These are phyloP conservation scores for Xenentodon cancila DNA, from an alignment of 2,797 vertebrate genomes.

Conservation along the genomic window DNA sequence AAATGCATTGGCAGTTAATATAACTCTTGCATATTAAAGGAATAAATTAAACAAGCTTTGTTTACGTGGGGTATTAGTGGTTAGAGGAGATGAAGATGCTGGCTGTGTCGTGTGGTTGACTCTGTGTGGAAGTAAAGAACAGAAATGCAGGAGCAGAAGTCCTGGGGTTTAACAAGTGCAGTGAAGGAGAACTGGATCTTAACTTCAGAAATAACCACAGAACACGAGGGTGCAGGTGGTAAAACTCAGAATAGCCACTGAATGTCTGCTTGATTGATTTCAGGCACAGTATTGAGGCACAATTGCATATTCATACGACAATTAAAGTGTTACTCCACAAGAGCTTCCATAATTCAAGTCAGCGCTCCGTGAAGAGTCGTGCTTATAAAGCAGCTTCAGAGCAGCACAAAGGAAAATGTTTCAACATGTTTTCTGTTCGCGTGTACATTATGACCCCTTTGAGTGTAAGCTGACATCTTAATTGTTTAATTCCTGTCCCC, in stretches of 20 bases:
- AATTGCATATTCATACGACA: slow-evolving; percentile 78
- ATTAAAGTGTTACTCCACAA: slow-evolving; percentile 65
- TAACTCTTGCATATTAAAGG: slow-evolving; percentile 6
- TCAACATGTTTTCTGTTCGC: slow-evolving; percentile 67
- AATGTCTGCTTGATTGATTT: slow-evolving; percentile 76
- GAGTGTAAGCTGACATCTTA: slow-evolving; percentile 37
- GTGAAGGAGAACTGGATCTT: slow-evolving; percentile 37
- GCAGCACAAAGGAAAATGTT: slow-evolving; percentile 59
- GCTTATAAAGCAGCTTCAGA: slow-evolving; percentile 59
- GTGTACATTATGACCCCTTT: slow-evolving; percentile 45
- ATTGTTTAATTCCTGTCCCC: slow-evolving; percentile 44
- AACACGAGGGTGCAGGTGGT: slow-evolving; percentile 55
- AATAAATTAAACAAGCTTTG: slow-evolving; percentile 12
- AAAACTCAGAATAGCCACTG: slow-evolving; percentile 47
- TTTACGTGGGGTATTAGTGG: slow-evolving; percentile 25
- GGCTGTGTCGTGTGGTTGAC: slow-evolving; percentile 9
- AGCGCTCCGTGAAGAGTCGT: slow-evolving; percentile 53
- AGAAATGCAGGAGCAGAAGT: slow-evolving; percentile 9
- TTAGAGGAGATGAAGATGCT: slow-evolving; percentile 30
- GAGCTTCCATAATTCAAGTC: slow-evolving; percentile 67
- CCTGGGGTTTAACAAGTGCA: slow-evolving; percentile 20
- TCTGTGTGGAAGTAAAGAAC: slow-evolving; percentile 22
- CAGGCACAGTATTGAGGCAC: slow-evolving; percentile 57
- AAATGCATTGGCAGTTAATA: too few species aligned
- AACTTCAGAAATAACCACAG: slow-evolving; percentile 39